Evolutionary conservation across 2,113 vertebrate genomes (phyloP).

Genomic region (Cyphomyrus discorhynchus): DNA sequence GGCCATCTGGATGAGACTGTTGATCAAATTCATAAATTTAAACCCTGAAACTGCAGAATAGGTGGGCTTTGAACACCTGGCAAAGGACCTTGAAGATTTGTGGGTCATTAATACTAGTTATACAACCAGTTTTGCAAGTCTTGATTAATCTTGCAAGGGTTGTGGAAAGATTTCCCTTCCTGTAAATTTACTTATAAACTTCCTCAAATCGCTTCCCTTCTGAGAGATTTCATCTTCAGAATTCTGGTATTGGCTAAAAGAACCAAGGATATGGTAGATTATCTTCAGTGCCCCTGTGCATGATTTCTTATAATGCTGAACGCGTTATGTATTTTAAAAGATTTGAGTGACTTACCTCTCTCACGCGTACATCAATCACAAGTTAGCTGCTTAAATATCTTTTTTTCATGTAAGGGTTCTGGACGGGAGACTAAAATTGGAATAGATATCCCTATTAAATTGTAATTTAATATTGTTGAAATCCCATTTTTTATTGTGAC

Average conservation of each 20-base stretch:
- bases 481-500: slow-evolving; percentile 26
- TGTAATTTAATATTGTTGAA: slow-evolving; percentile 17
- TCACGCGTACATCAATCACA: not conserved
- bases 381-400: not conserved
- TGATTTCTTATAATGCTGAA: not conserved
- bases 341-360: not conserved
- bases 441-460: not conserved
- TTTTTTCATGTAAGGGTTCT: not conserved
- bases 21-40: not conserved
- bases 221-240: not conserved
- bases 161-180: not conserved
- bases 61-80: not conserved
- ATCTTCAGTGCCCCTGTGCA: not conserved
- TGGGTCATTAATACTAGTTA: not conserved
- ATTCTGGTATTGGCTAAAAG: not conserved
- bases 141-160: not conserved
- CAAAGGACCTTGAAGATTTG: not conserved
- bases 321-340: not conserved
- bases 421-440: not conserved
- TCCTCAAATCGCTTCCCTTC: not conserved
- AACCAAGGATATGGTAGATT: not conserved
- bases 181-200: not conserved
- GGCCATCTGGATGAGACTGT: not conserved
- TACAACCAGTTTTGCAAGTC: not conserved
- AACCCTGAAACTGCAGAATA: not conserved